These are phyloP conservation scores for Hyles lineata DNA, from an alignment of 2,888 invertebrate species.

Conservation along the genomic window DNA sequence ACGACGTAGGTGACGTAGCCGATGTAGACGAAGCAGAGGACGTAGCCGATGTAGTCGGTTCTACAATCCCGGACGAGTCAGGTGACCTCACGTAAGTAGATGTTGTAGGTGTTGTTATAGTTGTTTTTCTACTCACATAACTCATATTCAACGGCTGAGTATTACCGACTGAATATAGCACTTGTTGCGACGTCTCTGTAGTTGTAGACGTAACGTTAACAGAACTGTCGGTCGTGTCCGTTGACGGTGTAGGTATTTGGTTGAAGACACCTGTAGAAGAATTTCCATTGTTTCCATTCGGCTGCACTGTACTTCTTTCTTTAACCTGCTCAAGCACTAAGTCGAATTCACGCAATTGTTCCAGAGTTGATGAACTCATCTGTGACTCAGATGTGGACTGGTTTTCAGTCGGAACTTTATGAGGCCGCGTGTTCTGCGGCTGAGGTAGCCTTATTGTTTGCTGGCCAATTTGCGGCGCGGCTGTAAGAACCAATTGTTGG, in stretches of 20 bases:
- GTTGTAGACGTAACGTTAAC: slow-evolving; percentile 54
- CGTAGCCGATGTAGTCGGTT: slow-evolving; percentile 62
- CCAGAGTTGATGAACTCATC: slow-evolving; percentile 90
- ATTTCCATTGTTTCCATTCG: slow-evolving; percentile 60
- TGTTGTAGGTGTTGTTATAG: slow-evolving; percentile 65
- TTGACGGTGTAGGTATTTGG: slow-evolving; percentile 58
- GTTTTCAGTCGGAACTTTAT: slow-evolving; percentile 64
- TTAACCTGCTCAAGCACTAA: slow-evolving; percentile 92
- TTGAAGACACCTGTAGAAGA: slow-evolving; percentile 50
- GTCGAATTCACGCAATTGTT: slow-evolving; percentile 92
- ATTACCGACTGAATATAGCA: slow-evolving; percentile 72
- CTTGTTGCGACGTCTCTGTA: slow-evolving; percentile 66
- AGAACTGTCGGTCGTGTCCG: slow-evolving; percentile 62
- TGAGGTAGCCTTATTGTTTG: slow-evolving; percentile 75
- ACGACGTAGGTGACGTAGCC: not conserved
- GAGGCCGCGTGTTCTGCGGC: slow-evolving; percentile 57
- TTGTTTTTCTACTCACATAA: slow-evolving; percentile 74
- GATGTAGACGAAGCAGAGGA: not conserved
- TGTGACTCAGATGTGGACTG: slow-evolving; percentile 82
- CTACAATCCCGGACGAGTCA: slow-evolving; percentile 70
- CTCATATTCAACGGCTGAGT: slow-evolving; percentile 71
- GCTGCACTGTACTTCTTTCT: slow-evolving; percentile 88
- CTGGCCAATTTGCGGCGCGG: slow-evolving; percentile 77
- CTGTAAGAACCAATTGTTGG: slow-evolving; percentile 79
- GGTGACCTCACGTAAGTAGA: slow-evolving; percentile 72